Conservation (phyloP, 2,888 invertebrate species). For the Melanostoma scalare region DNA sequence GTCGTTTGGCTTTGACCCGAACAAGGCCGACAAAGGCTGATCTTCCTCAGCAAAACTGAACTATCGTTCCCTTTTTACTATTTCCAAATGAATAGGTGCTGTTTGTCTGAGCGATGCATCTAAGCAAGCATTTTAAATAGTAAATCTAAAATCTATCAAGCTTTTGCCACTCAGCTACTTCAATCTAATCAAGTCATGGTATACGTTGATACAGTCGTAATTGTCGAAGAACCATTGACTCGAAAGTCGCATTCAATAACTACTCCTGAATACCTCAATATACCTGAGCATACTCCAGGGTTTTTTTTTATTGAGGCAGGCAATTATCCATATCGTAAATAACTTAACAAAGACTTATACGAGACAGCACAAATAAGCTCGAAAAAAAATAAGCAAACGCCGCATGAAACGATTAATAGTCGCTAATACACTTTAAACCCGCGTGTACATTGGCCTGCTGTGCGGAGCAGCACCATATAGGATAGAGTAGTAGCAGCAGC, state of each 20-base stretch:
- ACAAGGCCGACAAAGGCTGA: too few relatives aligned
- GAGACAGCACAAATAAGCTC: constrained; percentile 3
- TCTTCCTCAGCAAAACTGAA: too few relatives aligned
- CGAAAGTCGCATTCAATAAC: constrained; percentile 53
- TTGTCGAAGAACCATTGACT: constrained; percentile 55
- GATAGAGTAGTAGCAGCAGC: background rate
- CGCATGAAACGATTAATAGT: constrained; percentile 29
- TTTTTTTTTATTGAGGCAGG: constrained; percentile 46
- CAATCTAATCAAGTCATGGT: constrained; percentile 14
- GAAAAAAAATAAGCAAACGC: constrained; percentile 22
- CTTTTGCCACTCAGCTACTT: constrained; percentile 23
- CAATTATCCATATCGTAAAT: constrained; percentile 63
- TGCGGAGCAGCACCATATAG: background rate
- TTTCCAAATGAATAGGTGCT: too few relatives aligned
- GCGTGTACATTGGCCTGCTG: constrained; percentile 18
- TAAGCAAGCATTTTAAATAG: too few relatives aligned
- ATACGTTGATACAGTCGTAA: constrained; percentile 47
- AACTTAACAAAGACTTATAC: constrained; percentile 31
- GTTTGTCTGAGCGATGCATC: too few relatives aligned
- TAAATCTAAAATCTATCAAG: constrained; percentile 11
- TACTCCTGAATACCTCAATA: constrained; percentile 9
- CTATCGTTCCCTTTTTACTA: too few relatives aligned
- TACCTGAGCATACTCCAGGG: background rate
- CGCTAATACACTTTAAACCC: constrained; percentile 39
- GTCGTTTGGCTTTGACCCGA: too few relatives aligned